Base-by-base conservation (phyloP, 2,888 invertebrate genomes). In the Chouioia cunea region DNA sequence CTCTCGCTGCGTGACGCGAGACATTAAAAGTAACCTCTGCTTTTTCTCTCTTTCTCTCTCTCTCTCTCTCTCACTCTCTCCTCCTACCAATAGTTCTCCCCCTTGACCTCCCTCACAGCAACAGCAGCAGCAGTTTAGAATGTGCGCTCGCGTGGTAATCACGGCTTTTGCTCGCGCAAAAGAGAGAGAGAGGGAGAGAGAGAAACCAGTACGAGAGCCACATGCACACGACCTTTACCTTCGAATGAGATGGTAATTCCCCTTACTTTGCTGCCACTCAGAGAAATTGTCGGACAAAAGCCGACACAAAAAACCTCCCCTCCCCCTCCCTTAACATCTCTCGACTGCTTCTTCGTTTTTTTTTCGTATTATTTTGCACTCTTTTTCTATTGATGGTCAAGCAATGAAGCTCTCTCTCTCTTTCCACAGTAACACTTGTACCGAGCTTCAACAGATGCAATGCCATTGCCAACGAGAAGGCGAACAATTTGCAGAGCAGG, bases 21-120 rank as follows among this genome's bases (percentile, higher is more conserved):
- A 85, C 85, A 84, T 85, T 84, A 84, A 85, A 84, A 82, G 82
- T 82, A 82, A 83, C 82, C 82, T 83, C 82, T 83, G 82, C 82
- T 71, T 71, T 58, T 53, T 47, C 60, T 62, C 48, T 53, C 64
- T 59, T 57, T 59, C 58, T 53, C 60, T 47, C 68, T 23, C 44
- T 46, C 52, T 56, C 53, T 23, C 57, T 44, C 23, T 59, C 53
- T 46, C 58, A 12, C 47, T 52, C 56, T 27, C 23, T 23, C 20
- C 12, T 12, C 52, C 36, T 44, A 36, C 50, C 12, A 2, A 50
- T 59, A 14, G 27, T 10, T 56, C 23, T 14, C 53, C 54, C 60
- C 43, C 50, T 52, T 46, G 50, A 36, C 63, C 20, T 54, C 54
- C 44, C 36, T 14, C 15, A 14, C 50, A 27, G 16, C 12, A 14